A percentile compares a stretch with the other conserved stretches of the same genome.
These are phyloP conservation scores for Cecidostiba fungosa DNA, from an alignment of 2,888 invertebrate species.

Conservation along the genomic window DNA sequence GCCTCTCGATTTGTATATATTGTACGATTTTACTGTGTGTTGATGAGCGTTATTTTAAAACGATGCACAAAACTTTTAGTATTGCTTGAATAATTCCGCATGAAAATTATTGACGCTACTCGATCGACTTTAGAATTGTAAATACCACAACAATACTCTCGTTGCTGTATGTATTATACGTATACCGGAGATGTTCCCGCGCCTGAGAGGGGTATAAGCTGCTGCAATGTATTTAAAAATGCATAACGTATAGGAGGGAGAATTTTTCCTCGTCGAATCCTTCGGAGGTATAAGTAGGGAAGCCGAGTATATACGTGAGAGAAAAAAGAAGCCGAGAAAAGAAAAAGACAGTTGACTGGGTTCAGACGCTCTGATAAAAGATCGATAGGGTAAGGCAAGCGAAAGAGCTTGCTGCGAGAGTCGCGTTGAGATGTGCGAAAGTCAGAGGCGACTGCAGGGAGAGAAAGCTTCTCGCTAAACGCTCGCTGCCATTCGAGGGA, in stretches of 20 bases:
- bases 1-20: no score
- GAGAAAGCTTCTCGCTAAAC: background rate
- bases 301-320: background rate
- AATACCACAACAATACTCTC: no score
- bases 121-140: no score
- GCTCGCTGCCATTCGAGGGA: background rate
- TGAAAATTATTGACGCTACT: no score
- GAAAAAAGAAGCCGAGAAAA: background rate
- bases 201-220: no score
- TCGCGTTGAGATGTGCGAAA: background rate
- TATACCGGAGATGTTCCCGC: no score
- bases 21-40: no score
- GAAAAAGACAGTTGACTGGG: conserved; percentile 10
- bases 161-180: no score
- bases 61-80: no score
- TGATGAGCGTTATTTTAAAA: background rate
- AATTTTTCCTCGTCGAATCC: background rate
- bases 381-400: conserved; percentile 11
- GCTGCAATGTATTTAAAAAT: background rate
- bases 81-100: no score
- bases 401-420: background rate
- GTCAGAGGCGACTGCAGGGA: background rate
- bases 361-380: conserved; percentile 5
- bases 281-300: background rate
- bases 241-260: background rate